Evolutionary conservation across 2,113 vertebrate species (phyloP).

Genomic region (Lontra canadensis): DNA sequence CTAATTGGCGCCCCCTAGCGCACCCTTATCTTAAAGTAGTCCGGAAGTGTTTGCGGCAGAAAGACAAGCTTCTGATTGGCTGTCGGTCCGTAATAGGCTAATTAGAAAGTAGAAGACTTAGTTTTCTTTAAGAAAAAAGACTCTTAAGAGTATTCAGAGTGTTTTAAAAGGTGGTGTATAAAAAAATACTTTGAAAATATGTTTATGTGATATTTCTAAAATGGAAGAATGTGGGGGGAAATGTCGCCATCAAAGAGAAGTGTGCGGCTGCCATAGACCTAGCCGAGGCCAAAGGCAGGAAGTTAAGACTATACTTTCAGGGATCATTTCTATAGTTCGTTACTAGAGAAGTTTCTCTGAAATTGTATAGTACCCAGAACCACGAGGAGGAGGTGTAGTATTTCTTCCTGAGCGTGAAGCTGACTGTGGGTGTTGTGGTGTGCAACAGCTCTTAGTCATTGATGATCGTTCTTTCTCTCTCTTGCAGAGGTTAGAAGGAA

Average conservation of each 20-base stretch:
- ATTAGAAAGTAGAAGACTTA: not conserved
- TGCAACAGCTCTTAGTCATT: not conserved
- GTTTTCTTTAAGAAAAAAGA: not conserved
- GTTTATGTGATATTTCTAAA: not conserved
- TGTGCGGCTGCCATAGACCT: fast-evolving
- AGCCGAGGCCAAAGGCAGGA: fast-evolving
- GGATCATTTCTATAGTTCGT: constrained; percentile 62
- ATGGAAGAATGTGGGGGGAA: not conserved
- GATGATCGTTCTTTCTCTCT: not conserved
- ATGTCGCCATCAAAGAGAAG: not conserved
- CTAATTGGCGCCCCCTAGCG: not conserved
- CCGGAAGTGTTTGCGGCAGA: not conserved
- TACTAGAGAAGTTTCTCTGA: constrained; percentile 13
- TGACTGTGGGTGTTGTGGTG: fast-evolving
- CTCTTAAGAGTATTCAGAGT: not conserved
- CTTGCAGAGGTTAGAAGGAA: not conserved
- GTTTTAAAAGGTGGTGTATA: not conserved
- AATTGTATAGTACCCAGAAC: not conserved
- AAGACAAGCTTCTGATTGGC: not conserved
- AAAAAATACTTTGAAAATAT: not conserved
- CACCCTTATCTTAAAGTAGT: not conserved
- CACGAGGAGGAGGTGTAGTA: not conserved
- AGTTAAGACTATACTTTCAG: constrained; percentile 23
- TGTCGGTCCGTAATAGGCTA: not conserved
- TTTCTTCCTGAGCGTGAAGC: constrained; percentile 25